Base-by-base conservation (phyloP, 2,797 vertebrate genomes). In the Sebastes hubbsi region DNA sequence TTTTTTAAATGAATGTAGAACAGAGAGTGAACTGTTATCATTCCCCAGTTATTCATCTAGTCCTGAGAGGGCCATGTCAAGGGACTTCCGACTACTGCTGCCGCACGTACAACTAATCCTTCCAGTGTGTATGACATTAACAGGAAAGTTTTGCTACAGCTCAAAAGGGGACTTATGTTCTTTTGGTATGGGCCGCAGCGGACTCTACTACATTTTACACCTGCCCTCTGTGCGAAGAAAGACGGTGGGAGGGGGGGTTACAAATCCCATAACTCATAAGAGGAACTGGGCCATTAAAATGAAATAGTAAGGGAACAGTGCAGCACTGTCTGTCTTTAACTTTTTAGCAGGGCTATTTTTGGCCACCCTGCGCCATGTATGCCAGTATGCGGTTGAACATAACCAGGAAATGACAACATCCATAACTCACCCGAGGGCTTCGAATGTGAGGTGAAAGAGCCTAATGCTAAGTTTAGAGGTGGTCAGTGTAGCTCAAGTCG, bases 401-500 rank as follows among this genome's bases (percentile, higher is more conserved):
- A 89, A 94, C 88, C 87, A 92, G 89, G 89, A 92, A 92, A 92
- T 92, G 84, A 93, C 89, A 91, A 89, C 84, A 92, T 91, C 88
- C 81, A 94, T 93, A 92, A 92, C 81, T 91, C 87, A 85, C 62
- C 65, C 56, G 34, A 52, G 81, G 56, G 77, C 63, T 84, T 75
- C 71, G 81, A 30, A 83, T 75, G 65, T 29, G 85, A 87, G 80
- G 85, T 81, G 78, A 80, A 87, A 42, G 77, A 86, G 72, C 76
- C 86, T 80, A 80, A 87, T 72, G 75, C 87, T 91, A 91, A 88
- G 84, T 94, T 94, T 93, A 86, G 90, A 84, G 80, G 86, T 86
- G 92, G 89, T 90, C 89, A 93, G 81, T 4, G 68, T 61, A 88
- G 85, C 71, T 85, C 76, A 75, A 46, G 80, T 77, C 54, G 78